A percentile compares a stretch with the other conserved stretches of the same genome.
These are phyloP conservation scores for Deroptyus accipitrinus DNA, from an alignment of 2,113 vertebrate species.

Conservation along the genomic window DNA sequence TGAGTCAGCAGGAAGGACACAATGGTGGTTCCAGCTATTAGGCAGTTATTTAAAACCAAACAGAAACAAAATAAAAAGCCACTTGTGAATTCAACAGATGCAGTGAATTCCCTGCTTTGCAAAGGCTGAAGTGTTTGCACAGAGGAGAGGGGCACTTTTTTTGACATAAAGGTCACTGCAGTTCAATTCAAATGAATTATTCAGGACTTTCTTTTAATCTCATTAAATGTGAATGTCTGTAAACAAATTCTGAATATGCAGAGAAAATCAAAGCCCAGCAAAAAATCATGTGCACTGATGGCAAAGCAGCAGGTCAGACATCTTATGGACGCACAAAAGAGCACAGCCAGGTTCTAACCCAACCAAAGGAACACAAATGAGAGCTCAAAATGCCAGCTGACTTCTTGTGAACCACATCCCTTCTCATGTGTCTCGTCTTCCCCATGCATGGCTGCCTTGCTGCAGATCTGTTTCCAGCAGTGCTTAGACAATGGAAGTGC, in stretches of 20 bases:
- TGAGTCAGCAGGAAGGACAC: constrained; percentile 63
- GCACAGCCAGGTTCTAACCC: not conserved
- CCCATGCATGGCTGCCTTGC: not conserved
- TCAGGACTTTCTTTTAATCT: constrained; percentile 38
- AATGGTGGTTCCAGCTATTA: constrained; percentile 52
- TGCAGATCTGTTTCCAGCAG: not conserved
- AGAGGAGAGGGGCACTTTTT: constrained; percentile 38
- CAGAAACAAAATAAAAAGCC: constrained; percentile 15
- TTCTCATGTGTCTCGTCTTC: not conserved
- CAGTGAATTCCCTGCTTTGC: constrained; percentile 49
- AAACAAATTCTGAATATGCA: constrained; percentile 14
- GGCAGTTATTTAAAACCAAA: constrained; percentile 61
- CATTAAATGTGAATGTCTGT: not conserved
- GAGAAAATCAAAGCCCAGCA: not conserved
- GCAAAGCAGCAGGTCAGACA: not conserved
- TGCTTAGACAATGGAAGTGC: not conserved
- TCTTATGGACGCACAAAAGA: not conserved
- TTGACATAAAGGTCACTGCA: constrained; percentile 51
- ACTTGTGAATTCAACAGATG: constrained; percentile 61
- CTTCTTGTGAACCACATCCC: not conserved
- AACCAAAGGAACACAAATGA: accelerated
- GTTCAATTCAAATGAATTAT: constrained; percentile 61
- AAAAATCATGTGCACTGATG: not conserved
- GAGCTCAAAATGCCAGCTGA: not conserved
- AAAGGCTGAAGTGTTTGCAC: constrained; percentile 35